phyloP scores from a whole-genome alignment of 2,888 invertebrate species.

The Ormyrus rosae region DNA sequence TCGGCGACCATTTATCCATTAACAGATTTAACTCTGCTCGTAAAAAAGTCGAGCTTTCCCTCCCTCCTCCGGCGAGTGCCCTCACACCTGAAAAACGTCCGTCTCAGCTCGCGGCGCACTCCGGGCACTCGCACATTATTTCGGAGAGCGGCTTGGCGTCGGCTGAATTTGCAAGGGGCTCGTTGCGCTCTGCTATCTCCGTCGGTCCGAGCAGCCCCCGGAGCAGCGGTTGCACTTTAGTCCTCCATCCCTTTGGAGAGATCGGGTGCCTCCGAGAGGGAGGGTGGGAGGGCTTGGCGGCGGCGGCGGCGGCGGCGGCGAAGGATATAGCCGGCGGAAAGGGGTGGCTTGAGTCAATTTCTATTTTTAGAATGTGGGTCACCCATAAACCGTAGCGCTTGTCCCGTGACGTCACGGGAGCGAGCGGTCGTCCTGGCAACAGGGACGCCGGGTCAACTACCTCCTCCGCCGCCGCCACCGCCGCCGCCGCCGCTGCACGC shows the following conservation, averaged over 20 bases:
- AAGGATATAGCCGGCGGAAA: neutral
- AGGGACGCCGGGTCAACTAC: constrained; percentile 72
- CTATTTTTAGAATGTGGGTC: constrained; percentile 75
- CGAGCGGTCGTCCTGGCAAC: constrained; percentile 72
- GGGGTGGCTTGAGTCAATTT: constrained; percentile 64
- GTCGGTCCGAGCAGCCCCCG: neutral
- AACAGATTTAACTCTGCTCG: too few species aligned
- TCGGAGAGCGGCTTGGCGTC: too few species aligned
- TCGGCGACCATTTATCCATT: neutral
- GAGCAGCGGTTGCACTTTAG: neutral
- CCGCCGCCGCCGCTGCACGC: too few species aligned
- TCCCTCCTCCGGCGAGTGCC: neutral
- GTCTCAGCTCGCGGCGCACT: too few species aligned
- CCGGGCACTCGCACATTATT: too few species aligned
- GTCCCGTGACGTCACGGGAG: constrained; percentile 75
- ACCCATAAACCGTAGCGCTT: constrained; percentile 73
- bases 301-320: neutral
- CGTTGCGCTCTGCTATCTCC: neutral
- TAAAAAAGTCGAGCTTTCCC: neutral
- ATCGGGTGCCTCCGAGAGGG: neutral
- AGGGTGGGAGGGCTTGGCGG: neutral
- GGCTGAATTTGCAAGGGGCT: neutral
- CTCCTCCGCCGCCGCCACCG: constrained; percentile 41
- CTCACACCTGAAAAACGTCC: too few species aligned
- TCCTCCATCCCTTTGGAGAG: constrained; percentile 35